Evolutionary conservation across 1,140 invertebrate genomes (phyloP).

Genomic region (Papilio glaucus): DNA sequence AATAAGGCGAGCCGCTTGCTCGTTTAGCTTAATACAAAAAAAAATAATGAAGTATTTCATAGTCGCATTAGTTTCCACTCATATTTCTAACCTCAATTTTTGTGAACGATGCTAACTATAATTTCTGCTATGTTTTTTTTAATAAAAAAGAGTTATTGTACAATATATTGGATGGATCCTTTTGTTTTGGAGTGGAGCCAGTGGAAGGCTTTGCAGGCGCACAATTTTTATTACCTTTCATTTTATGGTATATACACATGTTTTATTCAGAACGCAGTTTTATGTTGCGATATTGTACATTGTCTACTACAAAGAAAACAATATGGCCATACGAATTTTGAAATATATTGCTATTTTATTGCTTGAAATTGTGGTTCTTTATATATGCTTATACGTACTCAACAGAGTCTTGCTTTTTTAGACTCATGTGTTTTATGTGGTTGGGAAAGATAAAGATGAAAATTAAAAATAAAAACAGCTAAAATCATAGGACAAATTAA

Average conservation of each 20-base stretch:
- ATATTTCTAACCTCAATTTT: background rate
- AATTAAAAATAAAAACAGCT: too few relatives aligned
- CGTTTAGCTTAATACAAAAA: too few relatives aligned
- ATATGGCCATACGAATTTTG: background rate
- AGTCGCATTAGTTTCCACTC: background rate
- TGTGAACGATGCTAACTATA: background rate
- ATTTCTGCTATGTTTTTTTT: background rate
- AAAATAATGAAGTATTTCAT: too few relatives aligned
- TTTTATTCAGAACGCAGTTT: constrained; percentile 17
- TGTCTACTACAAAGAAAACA: background rate
- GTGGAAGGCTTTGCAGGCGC: background rate
- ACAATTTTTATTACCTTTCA: constrained; percentile 24
- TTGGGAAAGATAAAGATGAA: too few relatives aligned
- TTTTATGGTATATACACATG: constrained; percentile 17
- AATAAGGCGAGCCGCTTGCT: too few relatives aligned
- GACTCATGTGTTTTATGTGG: too few relatives aligned
- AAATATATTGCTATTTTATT: background rate
- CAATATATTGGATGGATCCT: constrained; percentile 13
- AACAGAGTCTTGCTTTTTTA: too few relatives aligned
- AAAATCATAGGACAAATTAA: too few relatives aligned
- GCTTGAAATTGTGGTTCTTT: background rate
- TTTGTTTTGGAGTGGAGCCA: constrained; percentile 25
- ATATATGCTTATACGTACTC: too few relatives aligned
- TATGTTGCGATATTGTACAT: constrained; percentile 1
- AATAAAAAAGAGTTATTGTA: background rate